phyloP scores from a whole-genome alignment of 2,797 vertebrate species.

The Onychomys arenicola region DNA sequence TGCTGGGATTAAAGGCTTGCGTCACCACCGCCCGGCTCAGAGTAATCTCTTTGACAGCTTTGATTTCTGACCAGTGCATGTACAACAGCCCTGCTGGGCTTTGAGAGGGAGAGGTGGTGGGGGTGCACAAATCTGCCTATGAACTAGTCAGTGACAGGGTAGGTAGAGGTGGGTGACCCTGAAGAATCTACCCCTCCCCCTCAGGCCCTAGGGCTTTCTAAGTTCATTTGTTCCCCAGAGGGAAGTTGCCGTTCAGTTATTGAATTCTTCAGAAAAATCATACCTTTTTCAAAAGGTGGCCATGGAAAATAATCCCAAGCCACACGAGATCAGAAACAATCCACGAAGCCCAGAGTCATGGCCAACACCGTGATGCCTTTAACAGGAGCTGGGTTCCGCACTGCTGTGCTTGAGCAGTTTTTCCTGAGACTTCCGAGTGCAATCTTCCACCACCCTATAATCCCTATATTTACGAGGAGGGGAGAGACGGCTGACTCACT shows the following conservation, averaged over 20 bases:
- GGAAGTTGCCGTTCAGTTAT: not conserved
- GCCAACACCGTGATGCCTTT: not conserved
- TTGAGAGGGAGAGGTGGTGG: not conserved
- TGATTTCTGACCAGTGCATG: not conserved
- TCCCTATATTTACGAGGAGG: not conserved
- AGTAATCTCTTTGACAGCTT: too few relatives aligned
- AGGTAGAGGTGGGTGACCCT: not conserved
- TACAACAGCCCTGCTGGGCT: not conserved
- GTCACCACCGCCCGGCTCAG: too few relatives aligned
- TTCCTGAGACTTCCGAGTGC: constrained; percentile 1
- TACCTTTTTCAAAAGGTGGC: not conserved
- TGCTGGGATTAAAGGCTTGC: too few relatives aligned
- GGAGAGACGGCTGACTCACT: not conserved
- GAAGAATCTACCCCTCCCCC: not conserved
- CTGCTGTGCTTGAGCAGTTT: not conserved
- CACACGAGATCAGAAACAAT: not conserved
- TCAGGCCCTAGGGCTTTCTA: not conserved
- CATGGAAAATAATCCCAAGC: not conserved
- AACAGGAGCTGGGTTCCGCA: not conserved
- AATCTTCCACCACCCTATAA: not conserved
- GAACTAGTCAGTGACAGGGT: not conserved
- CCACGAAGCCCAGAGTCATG: not conserved
- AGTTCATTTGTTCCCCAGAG: not conserved
- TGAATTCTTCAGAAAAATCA: constrained; percentile 25
- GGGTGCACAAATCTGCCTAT: too few relatives aligned